These are phyloP conservation scores for Salarias fasciatus DNA, from an alignment of 2,797 vertebrate species.

Conservation along the genomic window DNA sequence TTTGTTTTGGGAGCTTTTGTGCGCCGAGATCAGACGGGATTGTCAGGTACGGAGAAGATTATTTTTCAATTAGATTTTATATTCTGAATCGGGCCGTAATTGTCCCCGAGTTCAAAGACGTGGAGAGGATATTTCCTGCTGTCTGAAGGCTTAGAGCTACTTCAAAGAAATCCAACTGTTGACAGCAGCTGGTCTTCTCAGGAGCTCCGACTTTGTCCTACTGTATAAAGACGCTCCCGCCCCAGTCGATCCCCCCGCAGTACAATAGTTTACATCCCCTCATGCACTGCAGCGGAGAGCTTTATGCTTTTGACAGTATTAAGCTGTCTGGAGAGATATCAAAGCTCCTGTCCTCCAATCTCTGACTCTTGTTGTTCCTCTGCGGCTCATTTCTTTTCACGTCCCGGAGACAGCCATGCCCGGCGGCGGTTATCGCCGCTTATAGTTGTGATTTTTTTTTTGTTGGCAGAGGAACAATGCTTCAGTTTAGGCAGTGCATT, in stretches of 20 bases:
- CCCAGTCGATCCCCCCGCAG: conserved; percentile 50
- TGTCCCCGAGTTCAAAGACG: conserved; percentile 65
- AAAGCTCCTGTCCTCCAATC: conserved; percentile 56
- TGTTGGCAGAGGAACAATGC: conserved; percentile 79
- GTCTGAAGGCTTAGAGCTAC: conserved; percentile 60
- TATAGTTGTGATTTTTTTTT: conserved; percentile 70
- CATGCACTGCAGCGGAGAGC: conserved; percentile 35
- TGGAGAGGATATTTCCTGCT: conserved; percentile 74
- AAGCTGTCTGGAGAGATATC: conserved; percentile 67
- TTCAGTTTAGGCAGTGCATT: conserved; percentile 74
- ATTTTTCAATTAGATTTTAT: conserved; percentile 62
- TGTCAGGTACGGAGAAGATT: conserved; percentile 61
- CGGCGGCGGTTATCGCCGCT: conserved; percentile 54
- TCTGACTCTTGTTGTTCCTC: conserved; percentile 54
- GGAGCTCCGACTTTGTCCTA: conserved; percentile 72
- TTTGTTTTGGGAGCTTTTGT: conserved; percentile 62
- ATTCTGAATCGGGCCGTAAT: conserved; percentile 62
- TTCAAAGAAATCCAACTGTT: conserved; percentile 76
- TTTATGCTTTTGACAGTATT: conserved; percentile 57
- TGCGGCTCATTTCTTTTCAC: conserved; percentile 49
- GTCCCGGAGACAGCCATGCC: conserved; percentile 54
- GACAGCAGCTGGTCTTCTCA: conserved; percentile 77
- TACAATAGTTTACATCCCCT: conserved; percentile 47
- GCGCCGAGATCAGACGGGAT: conserved; percentile 55
- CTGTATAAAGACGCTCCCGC: conserved; percentile 55